These are phyloP conservation scores for Antitype chi DNA, from an alignment of 2,888 invertebrate species.

Conservation along the genomic window DNA sequence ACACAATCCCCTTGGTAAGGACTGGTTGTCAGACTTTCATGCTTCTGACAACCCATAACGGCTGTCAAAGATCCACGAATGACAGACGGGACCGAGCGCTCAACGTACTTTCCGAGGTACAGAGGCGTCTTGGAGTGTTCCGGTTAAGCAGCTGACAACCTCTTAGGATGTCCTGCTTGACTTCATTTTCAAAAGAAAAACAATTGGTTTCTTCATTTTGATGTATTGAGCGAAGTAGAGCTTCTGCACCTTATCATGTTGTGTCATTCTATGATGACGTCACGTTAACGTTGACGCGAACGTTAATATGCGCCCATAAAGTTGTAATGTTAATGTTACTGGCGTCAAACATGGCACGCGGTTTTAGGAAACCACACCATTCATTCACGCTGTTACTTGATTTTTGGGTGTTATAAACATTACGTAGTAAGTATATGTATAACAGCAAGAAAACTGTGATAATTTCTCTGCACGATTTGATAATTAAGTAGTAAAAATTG, in stretches of 20 bases:
- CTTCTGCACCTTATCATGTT: constrained; percentile 27
- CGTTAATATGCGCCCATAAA: constrained; percentile 60
- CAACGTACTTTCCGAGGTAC: too few relatives aligned
- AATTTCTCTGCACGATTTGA: too few relatives aligned
- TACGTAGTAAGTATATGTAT: background rate
- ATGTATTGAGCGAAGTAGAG: background rate
- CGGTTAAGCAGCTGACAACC: too few relatives aligned
- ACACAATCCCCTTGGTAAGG: too few relatives aligned
- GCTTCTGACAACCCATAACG: too few relatives aligned
- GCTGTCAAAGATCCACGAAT: too few relatives aligned
- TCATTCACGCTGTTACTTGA: constrained; percentile 45
- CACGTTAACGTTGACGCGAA: constrained; percentile 46
- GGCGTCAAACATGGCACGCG: constrained; percentile 61
- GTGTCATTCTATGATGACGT: constrained; percentile 36
- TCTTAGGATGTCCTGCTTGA: too few relatives aligned
- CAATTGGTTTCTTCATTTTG: background rate
- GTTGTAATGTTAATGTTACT: constrained; percentile 62
- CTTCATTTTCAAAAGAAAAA: too few relatives aligned
- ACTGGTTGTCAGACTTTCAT: too few relatives aligned
- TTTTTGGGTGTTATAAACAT: constrained; percentile 25
- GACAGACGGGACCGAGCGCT: too few relatives aligned
- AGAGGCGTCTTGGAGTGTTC: too few relatives aligned
- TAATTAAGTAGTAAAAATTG: too few relatives aligned
- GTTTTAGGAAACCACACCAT: constrained; percentile 46
- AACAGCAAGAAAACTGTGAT: background rate